Evolutionary conservation across 2,888 invertebrate species (phyloP), one percentile per base, ranked within the genome.

Genomic region (Melikaiella ostensackeni): DNA sequence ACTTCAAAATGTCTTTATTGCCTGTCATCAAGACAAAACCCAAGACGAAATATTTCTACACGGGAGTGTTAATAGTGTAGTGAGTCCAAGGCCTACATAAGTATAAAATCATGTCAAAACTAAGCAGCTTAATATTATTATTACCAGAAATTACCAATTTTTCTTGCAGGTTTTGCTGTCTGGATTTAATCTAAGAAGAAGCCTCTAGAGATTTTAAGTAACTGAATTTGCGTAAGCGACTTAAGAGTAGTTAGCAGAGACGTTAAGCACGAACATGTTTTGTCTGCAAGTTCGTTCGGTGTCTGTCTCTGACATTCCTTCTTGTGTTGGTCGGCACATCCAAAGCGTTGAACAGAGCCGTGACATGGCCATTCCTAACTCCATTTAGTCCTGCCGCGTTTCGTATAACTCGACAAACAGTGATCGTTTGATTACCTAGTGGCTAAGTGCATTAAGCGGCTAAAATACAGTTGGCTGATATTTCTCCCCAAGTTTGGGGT

Each of bases 341-440:
- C 35, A 24, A 16, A 2, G 21, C 42, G 38, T 42, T 6, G 38
- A 64, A 64, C 64, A 64, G 19, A 66, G 46, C 27, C 16, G 27
- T 46, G 46, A 46, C 9, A n/a, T n/a, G 30, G 27, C 19, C 11
- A 27, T 66, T 27, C 46, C 46, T 50, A 66, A 66, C 66, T 66
- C 46, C 46, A 66, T 66, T 50, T 30, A 66, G 46, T 66, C 66
- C 46, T 57, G 21, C 35, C 24, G 80, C 81, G 76, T 83, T 81
- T 81, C 83, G 79, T 66, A 66, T 74, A 86, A 84, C 84, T 85
- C 80, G 74, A 74, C 83, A 81, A 84, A 86, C 85, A 83, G 81
- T 77, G 84, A 82, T 84, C 79, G 78, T 81, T 80, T 84, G 84
- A 84, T 84, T 85, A 84, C 83, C 79, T 82, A 75, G 75, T 77